These are phyloP conservation scores for Naja naja DNA, from an alignment of 2,113 vertebrate species.

Conservation along the genomic window DNA sequence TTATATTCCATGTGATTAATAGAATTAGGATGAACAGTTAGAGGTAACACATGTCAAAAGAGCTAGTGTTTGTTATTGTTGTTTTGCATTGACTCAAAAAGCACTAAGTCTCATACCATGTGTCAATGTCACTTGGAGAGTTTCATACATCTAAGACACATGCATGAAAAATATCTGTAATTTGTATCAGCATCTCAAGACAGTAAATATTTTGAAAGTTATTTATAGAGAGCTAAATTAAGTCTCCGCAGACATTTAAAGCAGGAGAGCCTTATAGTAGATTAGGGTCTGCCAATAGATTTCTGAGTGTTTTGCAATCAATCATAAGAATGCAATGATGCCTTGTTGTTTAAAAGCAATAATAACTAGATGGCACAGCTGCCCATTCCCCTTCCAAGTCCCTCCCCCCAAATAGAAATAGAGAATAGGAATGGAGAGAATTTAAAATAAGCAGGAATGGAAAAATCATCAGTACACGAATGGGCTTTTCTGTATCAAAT, in stretches of 20 bases:
- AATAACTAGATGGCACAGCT: neutral
- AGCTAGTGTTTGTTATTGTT: neutral
- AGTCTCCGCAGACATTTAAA: neutral
- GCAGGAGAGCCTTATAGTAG: neutral
- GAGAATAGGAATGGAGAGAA: neutral
- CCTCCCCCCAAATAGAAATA: neutral
- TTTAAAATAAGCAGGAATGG: neutral
- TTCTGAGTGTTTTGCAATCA: neutral
- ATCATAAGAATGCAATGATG: neutral
- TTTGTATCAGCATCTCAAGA: neutral
- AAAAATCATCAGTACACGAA: neutral
- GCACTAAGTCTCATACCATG: neutral
- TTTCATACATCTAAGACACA: neutral
- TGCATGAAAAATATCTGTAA: neutral
- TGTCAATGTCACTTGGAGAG: neutral
- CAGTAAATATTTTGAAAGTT: neutral
- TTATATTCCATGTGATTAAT: neutral
- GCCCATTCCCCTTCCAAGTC: neutral
- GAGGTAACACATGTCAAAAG: neutral
- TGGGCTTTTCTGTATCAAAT: neutral
- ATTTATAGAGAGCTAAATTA: neutral
- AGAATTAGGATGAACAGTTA: neutral
- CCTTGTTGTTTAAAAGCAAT: neutral
- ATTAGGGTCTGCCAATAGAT: neutral
- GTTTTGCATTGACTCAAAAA: neutral